Conservation (phyloP, 2,888 invertebrate genomes). For the Branchellion lobata region DNA sequence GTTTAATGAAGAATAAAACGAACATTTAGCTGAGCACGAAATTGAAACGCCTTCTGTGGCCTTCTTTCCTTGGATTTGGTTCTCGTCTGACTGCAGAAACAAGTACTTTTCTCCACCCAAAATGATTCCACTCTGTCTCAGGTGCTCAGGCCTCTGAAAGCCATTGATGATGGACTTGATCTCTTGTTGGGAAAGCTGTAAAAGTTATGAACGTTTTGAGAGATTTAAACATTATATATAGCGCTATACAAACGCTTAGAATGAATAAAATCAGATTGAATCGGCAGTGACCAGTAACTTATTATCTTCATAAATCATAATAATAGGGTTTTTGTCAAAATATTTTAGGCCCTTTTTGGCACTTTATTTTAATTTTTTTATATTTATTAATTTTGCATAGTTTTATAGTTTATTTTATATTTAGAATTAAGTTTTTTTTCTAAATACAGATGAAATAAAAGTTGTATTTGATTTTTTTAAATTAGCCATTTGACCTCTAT, state of each 20-base stretch:
- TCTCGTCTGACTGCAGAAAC: constrained; percentile 47
- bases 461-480: too few species aligned
- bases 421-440: too few species aligned
- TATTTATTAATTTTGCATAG: not conserved
- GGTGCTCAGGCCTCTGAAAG: constrained; percentile 42
- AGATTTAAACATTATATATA: not conserved
- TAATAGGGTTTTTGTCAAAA: too few species aligned
- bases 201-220: not conserved
- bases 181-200: not conserved
- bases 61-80: constrained; percentile 47
- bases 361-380: not conserved
- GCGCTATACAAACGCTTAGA: too few species aligned
- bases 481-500: too few species aligned
- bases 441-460: too few species aligned
- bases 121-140: constrained; percentile 39
- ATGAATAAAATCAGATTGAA: too few species aligned
- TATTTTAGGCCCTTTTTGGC: too few species aligned
- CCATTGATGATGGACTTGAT: constrained; percentile 31
- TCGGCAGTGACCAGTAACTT: too few species aligned
- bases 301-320: too few species aligned
- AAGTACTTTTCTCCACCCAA: constrained; percentile 46
- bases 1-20: too few species aligned
- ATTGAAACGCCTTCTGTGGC: constrained; percentile 45
- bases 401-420: too few species aligned
- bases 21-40: constrained; percentile 45